Evolutionary conservation across 53 echinoderm and acorn worm genomes (phyloP).

Genomic region (Henricia sp.): DNA sequence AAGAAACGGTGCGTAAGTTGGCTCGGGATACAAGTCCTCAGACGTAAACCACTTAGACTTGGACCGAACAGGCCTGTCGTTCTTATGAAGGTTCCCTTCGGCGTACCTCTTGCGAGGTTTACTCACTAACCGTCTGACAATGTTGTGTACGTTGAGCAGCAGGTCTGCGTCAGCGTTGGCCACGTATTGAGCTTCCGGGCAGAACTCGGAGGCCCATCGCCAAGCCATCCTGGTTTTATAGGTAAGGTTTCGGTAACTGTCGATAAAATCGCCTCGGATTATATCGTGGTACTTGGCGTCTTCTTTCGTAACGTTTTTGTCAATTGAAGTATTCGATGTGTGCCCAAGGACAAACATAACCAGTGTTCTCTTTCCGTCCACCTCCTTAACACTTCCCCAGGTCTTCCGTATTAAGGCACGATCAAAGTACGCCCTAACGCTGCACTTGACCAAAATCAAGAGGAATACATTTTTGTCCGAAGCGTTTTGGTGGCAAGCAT

Average conservation of each 20-base stretch:
- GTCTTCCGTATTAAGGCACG: slow-evolving; percentile 13
- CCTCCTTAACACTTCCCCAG: slow-evolving; percentile 24
- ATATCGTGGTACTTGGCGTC: slow-evolving; percentile 3
- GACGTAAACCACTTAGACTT: slow-evolving; percentile 39
- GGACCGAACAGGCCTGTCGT: neutral
- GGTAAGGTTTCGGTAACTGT: slow-evolving; percentile 29
- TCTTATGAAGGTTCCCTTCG: slow-evolving; percentile 11
- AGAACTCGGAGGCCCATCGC: slow-evolving; percentile 15
- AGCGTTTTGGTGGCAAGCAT: neutral
- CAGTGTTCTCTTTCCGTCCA: slow-evolving; percentile 4
- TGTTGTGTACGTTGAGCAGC: slow-evolving; percentile 4
- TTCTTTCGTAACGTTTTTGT: neutral
- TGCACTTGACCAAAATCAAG: slow-evolving; percentile 26
- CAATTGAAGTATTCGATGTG: neutral
- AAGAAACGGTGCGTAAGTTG: slow-evolving; percentile 42
- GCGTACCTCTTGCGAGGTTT: neutral
- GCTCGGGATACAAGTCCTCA: neutral
- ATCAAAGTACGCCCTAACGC: neutral
- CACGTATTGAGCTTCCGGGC: slow-evolving; percentile 1
- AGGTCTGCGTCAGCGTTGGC: slow-evolving; percentile 13
- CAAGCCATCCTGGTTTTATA: slow-evolving; percentile 34
- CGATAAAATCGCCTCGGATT: slow-evolving; percentile 22
- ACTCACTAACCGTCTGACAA: neutral
- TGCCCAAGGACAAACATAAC: slow-evolving; percentile 38
- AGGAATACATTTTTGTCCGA: neutral